Percentiles rank a stretch among this genome's conserved stretches.
phyloP scores from a whole-genome alignment of 2,113 vertebrate species.

The Onychostruthus taczanowskii region DNA sequence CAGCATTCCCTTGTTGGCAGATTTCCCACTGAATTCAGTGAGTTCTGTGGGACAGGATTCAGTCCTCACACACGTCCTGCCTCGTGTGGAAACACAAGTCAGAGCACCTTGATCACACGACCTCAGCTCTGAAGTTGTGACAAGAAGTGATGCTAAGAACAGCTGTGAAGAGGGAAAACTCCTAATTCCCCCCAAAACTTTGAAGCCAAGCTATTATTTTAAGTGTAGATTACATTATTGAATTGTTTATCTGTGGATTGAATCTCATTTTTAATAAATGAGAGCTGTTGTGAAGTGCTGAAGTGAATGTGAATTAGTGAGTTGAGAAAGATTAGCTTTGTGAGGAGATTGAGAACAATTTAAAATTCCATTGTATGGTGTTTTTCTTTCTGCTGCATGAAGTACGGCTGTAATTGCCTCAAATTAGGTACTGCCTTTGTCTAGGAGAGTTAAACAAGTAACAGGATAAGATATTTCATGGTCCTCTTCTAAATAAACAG shows the following conservation, averaged over 20 bases:
- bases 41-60: not conserved
- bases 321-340: constrained; percentile 2
- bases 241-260: constrained; percentile 34
- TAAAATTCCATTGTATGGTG: not conserved
- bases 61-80: not conserved
- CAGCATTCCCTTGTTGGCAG: not conserved
- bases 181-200: not conserved
- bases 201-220: constrained; percentile 12
- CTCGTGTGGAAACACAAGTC: not conserved
- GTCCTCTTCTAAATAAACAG: constrained; percentile 22
- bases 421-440: constrained; percentile 38
- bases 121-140: not conserved
- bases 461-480: constrained; percentile 19
- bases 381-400: constrained; percentile 23
- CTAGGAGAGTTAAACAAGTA: constrained; percentile 40
- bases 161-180: not conserved
- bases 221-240: constrained; percentile 24
- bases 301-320: constrained; percentile 32
- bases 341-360: constrained; percentile 1
- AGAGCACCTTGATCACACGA: not conserved
- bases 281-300: not conserved
- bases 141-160: not conserved
- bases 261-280: constrained; percentile 41
- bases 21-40: not conserved
- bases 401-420: constrained; percentile 18